phyloP scores from a whole-genome alignment of 2,113 vertebrate genomes.

The Cheirogaleus medius region DNA sequence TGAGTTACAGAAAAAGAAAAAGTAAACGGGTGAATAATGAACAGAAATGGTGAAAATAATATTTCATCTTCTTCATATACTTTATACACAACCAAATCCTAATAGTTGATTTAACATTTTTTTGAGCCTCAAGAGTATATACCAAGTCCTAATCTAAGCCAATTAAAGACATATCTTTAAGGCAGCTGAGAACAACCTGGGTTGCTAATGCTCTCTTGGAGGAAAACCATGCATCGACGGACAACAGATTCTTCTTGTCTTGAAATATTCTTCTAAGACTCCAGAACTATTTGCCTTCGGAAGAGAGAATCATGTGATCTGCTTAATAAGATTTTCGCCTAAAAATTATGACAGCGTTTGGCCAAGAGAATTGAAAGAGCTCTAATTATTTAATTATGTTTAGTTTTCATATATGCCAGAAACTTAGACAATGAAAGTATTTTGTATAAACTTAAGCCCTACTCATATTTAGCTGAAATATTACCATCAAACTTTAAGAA shows the following conservation, averaged over 20 bases:
- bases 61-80: constrained; percentile 36
- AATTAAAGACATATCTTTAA: constrained; percentile 7
- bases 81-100: neutral
- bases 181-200: neutral
- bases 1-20: constrained; percentile 46
- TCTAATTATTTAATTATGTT: constrained; percentile 52
- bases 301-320: neutral
- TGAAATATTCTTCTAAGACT: neutral
- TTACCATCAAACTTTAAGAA: neutral
- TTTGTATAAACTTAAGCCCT: neutral
- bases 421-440: neutral
- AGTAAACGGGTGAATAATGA: constrained; percentile 18
- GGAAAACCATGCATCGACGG: neutral
- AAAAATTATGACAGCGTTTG: neutral
- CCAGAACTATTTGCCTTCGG: neutral
- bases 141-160: neutral
- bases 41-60: constrained; percentile 25
- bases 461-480: neutral
- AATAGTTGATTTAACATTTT: neutral
- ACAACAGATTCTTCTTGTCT: constrained; percentile 14
- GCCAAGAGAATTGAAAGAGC: constrained; percentile 10
- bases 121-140: neutral
- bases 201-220: neutral
- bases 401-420: neutral
- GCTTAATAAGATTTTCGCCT: neutral